Evolutionary conservation across 2,888 invertebrate genomes (phyloP).

Genomic region (Acronicta leporina): DNA sequence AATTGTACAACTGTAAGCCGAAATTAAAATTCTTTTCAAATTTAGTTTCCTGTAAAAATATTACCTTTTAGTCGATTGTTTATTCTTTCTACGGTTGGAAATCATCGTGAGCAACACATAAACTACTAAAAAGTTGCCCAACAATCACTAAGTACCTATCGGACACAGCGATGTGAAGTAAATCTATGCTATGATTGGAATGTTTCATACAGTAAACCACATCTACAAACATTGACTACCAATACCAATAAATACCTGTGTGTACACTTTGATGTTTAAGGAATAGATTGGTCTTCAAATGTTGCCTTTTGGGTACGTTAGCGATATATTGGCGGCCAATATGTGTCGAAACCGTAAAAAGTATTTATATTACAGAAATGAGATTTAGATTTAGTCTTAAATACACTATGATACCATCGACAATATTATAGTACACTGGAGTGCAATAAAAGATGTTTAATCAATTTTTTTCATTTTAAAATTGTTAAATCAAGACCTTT

Average conservation of each 20-base stretch:
- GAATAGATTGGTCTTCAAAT: not conserved
- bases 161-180: slow-evolving; percentile 42
- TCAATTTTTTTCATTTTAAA: slow-evolving; percentile 10
- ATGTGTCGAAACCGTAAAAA: slow-evolving; percentile 20
- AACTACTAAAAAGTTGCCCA: slow-evolving; percentile 50
- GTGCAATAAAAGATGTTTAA: slow-evolving; percentile 36
- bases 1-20: not conserved
- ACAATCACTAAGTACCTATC: slow-evolving; percentile 42
- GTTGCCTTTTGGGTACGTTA: slow-evolving; percentile 1
- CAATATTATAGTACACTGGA: slow-evolving; percentile 38
- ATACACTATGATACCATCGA: slow-evolving; percentile 45
- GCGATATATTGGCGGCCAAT: slow-evolving; percentile 7
- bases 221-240: slow-evolving; percentile 21
- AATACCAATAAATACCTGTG: slow-evolving; percentile 9
- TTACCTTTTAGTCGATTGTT: not conserved
- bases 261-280: not conserved
- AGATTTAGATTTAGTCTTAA: slow-evolving; percentile 53
- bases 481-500: slow-evolving; percentile 24
- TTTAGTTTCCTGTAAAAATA: not conserved
- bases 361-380: slow-evolving; percentile 39
- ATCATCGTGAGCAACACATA: slow-evolving; percentile 13
- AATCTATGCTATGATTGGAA: slow-evolving; percentile 53
- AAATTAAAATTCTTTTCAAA: not conserved
- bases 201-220: slow-evolving; percentile 43
- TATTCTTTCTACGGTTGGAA: not conserved